A percentile compares a stretch with the other conserved stretches of the same genome.
These are phyloP conservation scores for Rotaria macrura DNA, from an alignment of 2,888 invertebrate species.

Conservation along the genomic window DNA sequence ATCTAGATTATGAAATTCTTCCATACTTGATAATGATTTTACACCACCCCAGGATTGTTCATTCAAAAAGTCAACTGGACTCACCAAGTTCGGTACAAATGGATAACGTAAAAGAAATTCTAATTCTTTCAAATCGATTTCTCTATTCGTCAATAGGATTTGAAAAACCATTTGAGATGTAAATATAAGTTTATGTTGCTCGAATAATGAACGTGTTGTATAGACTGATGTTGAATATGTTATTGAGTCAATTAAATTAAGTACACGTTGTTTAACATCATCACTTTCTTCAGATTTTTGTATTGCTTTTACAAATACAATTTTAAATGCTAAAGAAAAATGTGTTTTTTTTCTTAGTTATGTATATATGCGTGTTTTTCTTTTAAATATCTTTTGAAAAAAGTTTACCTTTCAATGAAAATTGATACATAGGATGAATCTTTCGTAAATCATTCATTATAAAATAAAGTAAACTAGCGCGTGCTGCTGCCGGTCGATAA, in stretches of 20 bases:
- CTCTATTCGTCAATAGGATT: conserved; percentile 32
- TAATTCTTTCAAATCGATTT: conserved; percentile 34
- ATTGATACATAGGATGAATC: conserved; percentile 91
- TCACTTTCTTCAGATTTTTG: conserved; percentile 35
- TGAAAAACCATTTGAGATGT: conserved; percentile 36
- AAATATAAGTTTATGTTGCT: conserved; percentile 36
- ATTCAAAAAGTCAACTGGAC: conserved; percentile 84
- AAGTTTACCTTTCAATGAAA: conserved; percentile 69
- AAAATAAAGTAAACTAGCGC: conserved; percentile 84
- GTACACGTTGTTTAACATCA: conserved; percentile 34
- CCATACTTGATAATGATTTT: conserved; percentile 33
- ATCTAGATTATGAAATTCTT: conserved; percentile 32
- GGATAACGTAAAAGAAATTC: conserved; percentile 61
- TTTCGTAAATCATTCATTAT: conserved; percentile 86
- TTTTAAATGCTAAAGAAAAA: conserved; percentile 39
- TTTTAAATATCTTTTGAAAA: too few species aligned
- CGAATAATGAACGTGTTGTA: conserved; percentile 36
- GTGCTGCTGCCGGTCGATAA: conserved; percentile 77
- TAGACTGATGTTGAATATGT: conserved; percentile 35
- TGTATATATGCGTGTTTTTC: too few species aligned
- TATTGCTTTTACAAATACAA: conserved; percentile 36
- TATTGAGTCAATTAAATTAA: conserved; percentile 35
- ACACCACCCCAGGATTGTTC: conserved; percentile 66
- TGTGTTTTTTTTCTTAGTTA: too few species aligned
- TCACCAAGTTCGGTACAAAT: conserved; percentile 76